Base-by-base conservation (phyloP, 2,888 invertebrate genomes). In the Ypsolopha scabrella region DNA sequence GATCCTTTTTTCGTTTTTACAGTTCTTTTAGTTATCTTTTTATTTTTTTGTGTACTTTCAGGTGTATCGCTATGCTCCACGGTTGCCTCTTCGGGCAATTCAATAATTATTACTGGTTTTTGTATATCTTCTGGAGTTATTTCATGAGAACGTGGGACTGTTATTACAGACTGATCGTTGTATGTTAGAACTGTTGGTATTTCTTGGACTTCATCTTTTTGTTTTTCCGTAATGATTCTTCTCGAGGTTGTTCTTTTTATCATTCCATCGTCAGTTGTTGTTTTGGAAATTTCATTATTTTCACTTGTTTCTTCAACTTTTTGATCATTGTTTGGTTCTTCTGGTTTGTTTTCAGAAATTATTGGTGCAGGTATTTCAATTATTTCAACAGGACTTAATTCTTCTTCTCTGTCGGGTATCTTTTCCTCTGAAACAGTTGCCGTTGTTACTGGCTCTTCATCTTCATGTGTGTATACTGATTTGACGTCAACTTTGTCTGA, bases 121-220 rank as follows among this genome's bases (percentile, higher is more conserved):
- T 54, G 39, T 51, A 37, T 54, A 56, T 6, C 33, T 34, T 44
- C 39, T 33, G 35, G 53, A 46, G n/a, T n/a, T n/a, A n/a, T n/a
- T n/a, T n/a, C n/a, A n/a, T n/a, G n/a, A n/a, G n/a, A n/a, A n/a
- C n/a, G n/a, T n/a, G n/a, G n/a, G 41, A 68, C 65, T 14, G 65
- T 65, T 2, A 63, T 65, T 57, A 61, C 60, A 10, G 67, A 65
- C 52, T 60, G 50, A 55, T 77, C 66, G 54, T 77, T 75, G 68
- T 80, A 64, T 69, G 85, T 63, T 80, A 53, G 55, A 33, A 70
- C 60, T 61, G 63, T 71, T 60, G 74, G 75, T 63, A 75, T 79
- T 70, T 67, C 72, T 63, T 64, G 81, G 58, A 73, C 76, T 70
- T 63, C 70, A 61, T 55, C 47, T 44, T 55, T 58, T 7, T 58